Percentiles rank a stretch among this genome's conserved stretches.
These are phyloP conservation scores for Acanthoscelides obtectus DNA, from an alignment of 2,888 invertebrate species.

Conservation along the genomic window DNA sequence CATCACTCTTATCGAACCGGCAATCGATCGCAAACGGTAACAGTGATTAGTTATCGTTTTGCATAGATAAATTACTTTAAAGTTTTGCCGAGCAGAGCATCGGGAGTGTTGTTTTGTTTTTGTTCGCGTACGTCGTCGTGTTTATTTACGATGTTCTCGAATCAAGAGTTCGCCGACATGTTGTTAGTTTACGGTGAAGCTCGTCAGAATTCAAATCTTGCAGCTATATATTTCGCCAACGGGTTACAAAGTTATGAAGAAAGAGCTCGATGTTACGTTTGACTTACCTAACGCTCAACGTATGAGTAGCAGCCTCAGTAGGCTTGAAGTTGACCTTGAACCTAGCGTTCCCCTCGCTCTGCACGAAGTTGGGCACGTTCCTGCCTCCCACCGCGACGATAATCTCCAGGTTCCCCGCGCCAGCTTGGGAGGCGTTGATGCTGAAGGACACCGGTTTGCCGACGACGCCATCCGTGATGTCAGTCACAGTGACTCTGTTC, in stretches of 20 bases:
- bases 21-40: no score
- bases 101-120: no score
- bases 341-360: constrained; percentile 93
- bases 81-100: no score
- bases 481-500: constrained; percentile 88
- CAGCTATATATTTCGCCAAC: not conserved
- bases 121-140: no score
- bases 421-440: constrained; percentile 76
- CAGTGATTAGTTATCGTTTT: no score
- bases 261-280: no score
- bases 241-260: constrained; percentile 10
- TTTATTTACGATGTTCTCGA: no score
- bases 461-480: constrained; percentile 85
- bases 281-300: constrained; percentile 73
- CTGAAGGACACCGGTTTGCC: constrained; percentile 92
- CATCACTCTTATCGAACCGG: no score
- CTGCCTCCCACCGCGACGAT: constrained; percentile 94
- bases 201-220: no score
- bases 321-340: constrained; percentile 95
- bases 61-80: no score
- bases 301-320: constrained; percentile 87
- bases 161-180: no score
- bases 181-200: no score
- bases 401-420: constrained; percentile 95
- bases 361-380: constrained; percentile 97